Conservation (phyloP, 92 coral and sea anemone genomes). For the Palythoa grandis region DNA sequence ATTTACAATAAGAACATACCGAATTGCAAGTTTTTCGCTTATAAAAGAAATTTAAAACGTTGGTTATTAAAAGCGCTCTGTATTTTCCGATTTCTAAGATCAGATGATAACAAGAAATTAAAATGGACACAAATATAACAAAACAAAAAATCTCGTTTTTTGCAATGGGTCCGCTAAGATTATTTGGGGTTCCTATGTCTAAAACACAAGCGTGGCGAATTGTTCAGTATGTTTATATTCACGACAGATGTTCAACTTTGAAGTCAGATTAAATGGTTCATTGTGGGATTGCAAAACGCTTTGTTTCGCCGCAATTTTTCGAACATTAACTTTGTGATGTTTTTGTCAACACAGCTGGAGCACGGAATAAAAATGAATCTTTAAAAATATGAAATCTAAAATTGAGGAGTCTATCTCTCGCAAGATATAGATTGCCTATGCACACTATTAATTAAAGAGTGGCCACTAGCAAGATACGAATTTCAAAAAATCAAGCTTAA, state of each 20-base stretch:
- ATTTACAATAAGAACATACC: background rate
- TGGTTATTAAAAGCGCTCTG: slow-evolving; percentile 11
- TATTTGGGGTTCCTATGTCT: background rate
- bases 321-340: slow-evolving; percentile 79
- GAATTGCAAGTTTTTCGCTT: background rate
- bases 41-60: background rate
- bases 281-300: slow-evolving; percentile 74
- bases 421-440: slow-evolving; percentile 31
- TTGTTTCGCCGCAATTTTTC: slow-evolving; percentile 70
- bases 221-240: slow-evolving; percentile 69
- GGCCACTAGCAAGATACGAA: slow-evolving; percentile 1
- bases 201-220: slow-evolving; percentile 25
- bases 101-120: slow-evolving; percentile 30
- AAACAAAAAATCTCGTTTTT: background rate
- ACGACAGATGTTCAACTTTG: slow-evolving; percentile 79
- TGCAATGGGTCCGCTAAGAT: slow-evolving; percentile 27
- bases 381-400: slow-evolving; percentile 44
- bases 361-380: slow-evolving; percentile 42
- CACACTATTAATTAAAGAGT: slow-evolving; percentile 1
- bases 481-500: background rate
- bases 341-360: slow-evolving; percentile 88
- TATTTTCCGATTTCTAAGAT: slow-evolving; percentile 34
- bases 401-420: slow-evolving; percentile 38
- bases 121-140: slow-evolving; percentile 12
- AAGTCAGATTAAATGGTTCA: slow-evolving; percentile 65